Conservation (phyloP, 2,113 vertebrate species). For the Rousettus leschenaultii region DNA sequence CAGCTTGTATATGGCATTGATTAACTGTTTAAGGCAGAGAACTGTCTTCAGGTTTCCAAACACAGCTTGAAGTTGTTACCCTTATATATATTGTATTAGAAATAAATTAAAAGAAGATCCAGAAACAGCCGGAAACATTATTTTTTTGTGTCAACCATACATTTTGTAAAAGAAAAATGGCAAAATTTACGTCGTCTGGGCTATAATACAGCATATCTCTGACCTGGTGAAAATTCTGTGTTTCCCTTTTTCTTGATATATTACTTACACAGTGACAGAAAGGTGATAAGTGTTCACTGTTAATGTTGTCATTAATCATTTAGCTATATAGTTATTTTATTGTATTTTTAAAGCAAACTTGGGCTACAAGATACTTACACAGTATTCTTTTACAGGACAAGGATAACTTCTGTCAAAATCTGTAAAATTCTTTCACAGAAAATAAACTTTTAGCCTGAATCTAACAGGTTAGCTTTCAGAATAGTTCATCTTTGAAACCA, state of each 20-base stretch:
- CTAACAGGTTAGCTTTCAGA: constrained; percentile 42
- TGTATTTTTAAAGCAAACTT: constrained; percentile 20
- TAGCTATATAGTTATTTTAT: background rate
- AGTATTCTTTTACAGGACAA: constrained; percentile 15
- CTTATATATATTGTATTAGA: constrained; percentile 51
- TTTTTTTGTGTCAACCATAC: constrained; percentile 34
- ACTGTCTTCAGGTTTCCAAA: constrained; percentile 50
- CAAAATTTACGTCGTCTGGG: constrained; percentile 24
- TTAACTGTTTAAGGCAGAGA: constrained; percentile 57
- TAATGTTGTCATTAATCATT: constrained; percentile 41
- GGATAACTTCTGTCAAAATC: background rate
- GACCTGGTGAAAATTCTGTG: constrained; percentile 36
- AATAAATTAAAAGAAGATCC: constrained; percentile 49
- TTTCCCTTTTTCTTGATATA: constrained; percentile 3
- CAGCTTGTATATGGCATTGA: constrained; percentile 35
- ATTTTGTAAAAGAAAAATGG: constrained; percentile 56
- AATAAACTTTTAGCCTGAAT: constrained; percentile 41
- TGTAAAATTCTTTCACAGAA: constrained; percentile 25
- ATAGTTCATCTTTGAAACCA: constrained; percentile 30
- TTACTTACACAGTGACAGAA: background rate
- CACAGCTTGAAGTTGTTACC: constrained; percentile 9
- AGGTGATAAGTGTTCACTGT: constrained; percentile 1
- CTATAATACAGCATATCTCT: constrained; percentile 25
- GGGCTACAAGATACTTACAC: background rate
- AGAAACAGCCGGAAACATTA: constrained; percentile 33